These are phyloP conservation scores for Platyura marginata DNA, from an alignment of 1,140 invertebrate genomes.

Conservation along the genomic window DNA sequence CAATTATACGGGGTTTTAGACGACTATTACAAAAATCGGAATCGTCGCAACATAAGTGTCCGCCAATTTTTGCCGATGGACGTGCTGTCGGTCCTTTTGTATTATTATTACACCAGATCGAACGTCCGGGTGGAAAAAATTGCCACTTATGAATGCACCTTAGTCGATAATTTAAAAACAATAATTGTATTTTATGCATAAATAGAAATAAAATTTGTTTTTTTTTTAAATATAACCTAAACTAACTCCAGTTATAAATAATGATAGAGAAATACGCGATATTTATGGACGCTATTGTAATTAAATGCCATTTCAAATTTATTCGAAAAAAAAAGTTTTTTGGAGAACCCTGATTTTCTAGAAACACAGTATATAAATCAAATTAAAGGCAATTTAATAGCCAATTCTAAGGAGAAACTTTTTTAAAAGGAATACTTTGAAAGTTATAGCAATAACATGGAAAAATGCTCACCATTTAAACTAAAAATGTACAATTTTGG, in stretches of 20 bases:
- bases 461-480: too few relatives aligned
- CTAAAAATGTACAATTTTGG: too few relatives aligned
- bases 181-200: conserved; percentile 1
- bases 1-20: conserved; percentile 11
- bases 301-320: too few relatives aligned
- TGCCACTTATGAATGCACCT: conserved; percentile 47
- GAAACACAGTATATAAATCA: too few relatives aligned
- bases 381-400: too few relatives aligned
- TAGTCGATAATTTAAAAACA: conserved; percentile 10
- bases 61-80: conserved; percentile 14
- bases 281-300: too few relatives aligned
- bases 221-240: background rate
- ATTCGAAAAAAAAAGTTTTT: too few relatives aligned
- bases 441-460: too few relatives aligned
- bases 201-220: conserved; percentile 2
- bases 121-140: conserved; percentile 53
- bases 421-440: too few relatives aligned
- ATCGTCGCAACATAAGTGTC: conserved; percentile 33
- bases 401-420: too few relatives aligned
- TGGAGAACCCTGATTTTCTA: too few relatives aligned
- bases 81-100: conserved; percentile 20
- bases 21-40: conserved; percentile 44
- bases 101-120: conserved; percentile 36
- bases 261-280: too few relatives aligned
- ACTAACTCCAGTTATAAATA: background rate